Evolutionary conservation across 2,797 vertebrate genomes (phyloP), one percentile per base, ranked within the genome.

Genomic region (Hipposideros larvatus): DNA sequence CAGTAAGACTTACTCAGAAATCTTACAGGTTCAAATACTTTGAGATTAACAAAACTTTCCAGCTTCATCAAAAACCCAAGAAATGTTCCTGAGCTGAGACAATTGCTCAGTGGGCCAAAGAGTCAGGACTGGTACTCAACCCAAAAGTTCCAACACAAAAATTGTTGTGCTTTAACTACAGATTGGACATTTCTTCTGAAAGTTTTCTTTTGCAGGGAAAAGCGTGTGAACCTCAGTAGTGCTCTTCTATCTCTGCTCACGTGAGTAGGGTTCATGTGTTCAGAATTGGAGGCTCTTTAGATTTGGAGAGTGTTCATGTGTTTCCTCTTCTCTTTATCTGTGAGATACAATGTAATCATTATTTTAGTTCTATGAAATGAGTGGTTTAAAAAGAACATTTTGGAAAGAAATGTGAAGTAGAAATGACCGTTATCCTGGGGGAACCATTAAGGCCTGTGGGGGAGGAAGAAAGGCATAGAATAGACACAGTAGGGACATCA

Each of bases 401-500:
- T 13, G 10, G 31, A 21, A 18, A 7, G 28, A 90, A 83, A 55
- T 53, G 21, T 73, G 70, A 91, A 26, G 31, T 37, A 51, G 31
- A 71, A 70, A 55, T 41, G 14, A 41, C 19, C 11, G 11, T 55
- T 10, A 43, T 28, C 43, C 13, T 3, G 13, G 7, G 18, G 11
- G 7, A 34, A 31, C 1, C 19, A 9, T 15, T n/a, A 71, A 53
- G 5, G 13, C 59, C n/a, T 57, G 18, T 5, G 46, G 43, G 2
- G 53, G 41, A 55, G 55, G 34, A 61, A 41, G 26, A 65, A 73
- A 87, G 26, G 2, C 10, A 82, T 51, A 41, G 3, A 77, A 55
- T 3, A 51, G 43, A 4, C 16, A 2, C 0, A 11, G 7, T 37
- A 24, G 6, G 34, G 28, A 7, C 0, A 0, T 34, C 0, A 0